Evolutionary conservation across 2,113 vertebrate genomes (phyloP), one percentile per base, ranked within the genome.

Genomic region (Trogon melanurus): DNA sequence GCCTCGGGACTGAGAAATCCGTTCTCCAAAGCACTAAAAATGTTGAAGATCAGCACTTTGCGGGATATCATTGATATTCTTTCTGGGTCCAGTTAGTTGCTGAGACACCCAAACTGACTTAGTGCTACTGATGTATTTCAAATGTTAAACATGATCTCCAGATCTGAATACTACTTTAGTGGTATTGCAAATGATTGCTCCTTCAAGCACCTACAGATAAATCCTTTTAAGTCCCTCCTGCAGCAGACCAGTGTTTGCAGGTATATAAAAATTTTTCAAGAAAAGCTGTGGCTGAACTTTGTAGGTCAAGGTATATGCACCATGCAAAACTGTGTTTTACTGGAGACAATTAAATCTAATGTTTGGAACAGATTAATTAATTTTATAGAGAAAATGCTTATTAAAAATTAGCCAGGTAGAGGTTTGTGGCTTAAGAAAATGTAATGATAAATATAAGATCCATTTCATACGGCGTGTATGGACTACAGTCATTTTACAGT

Each of bases 1-100:
- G 88, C 76, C 88, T 72, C 70, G 83, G 83, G 86, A 95, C 83
- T 89, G 65, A 93, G 91, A 80, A 94, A 93, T 90, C 89, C 83
- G 5, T 85, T 91, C 85, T 83, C 64, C 34, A 86, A 82, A 94
- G 87, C 70, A 54, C 79, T 91, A 70, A 87, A 92, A 95, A 86
- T 54, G 57, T 47, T 94, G 90, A 84, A 65, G 88, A 92, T 92
- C 88, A 96, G 88, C 92, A 96, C 53, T 92, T 89, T 61, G 61
- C 9, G 12, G 76, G 80, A 95, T 56, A 51, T 30, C 4, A 9
- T 34, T 0, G 0, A 26, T 69, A 51, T 6, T 74, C 53, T 79
- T 91, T 69, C 83, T 84, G 65, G 70, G 87, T 87, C 57, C 58
- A 69, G 86, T 70, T 85, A 79, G 54, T 16, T 87, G 74, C 78